phyloP scores from a whole-genome alignment of 2,797 vertebrate species.

The Chloroceryle inda region DNA sequence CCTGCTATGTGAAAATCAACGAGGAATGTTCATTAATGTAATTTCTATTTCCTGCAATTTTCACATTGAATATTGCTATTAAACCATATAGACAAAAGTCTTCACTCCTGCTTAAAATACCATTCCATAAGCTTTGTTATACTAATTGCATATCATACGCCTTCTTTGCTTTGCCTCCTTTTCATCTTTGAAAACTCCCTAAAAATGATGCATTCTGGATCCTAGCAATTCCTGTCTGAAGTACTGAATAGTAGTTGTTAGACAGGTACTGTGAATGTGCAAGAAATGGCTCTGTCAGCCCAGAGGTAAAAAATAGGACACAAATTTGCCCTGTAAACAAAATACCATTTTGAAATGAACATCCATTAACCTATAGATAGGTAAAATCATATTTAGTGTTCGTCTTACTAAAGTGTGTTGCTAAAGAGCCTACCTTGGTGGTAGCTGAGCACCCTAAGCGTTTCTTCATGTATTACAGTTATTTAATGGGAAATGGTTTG shows the following conservation, averaged over 20 bases:
- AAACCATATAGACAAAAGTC: not conserved
- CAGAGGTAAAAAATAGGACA: not conserved
- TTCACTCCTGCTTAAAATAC: not conserved
- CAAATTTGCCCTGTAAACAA: not conserved
- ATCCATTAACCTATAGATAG: not conserved
- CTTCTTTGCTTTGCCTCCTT: not conserved
- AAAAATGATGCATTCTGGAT: not conserved
- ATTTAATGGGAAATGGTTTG: not conserved
- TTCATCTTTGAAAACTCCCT: not conserved
- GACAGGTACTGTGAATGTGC: not conserved
- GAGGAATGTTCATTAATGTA: not conserved
- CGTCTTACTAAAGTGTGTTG: not conserved
- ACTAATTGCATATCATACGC: not conserved
- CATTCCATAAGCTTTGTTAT: not conserved
- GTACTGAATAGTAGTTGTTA: not conserved
- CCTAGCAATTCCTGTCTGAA: not conserved
- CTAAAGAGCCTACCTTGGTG: not conserved
- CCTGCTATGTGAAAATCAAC: not conserved
- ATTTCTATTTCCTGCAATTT: not conserved
- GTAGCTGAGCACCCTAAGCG: not conserved
- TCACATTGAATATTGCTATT: not conserved
- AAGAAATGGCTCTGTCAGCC: not conserved
- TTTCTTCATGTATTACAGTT: not conserved
- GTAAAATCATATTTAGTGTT: not conserved
- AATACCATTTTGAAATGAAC: not conserved